Conservation (phyloP, 2,113 vertebrate genomes). For the Oryzias curvinotus region DNA sequence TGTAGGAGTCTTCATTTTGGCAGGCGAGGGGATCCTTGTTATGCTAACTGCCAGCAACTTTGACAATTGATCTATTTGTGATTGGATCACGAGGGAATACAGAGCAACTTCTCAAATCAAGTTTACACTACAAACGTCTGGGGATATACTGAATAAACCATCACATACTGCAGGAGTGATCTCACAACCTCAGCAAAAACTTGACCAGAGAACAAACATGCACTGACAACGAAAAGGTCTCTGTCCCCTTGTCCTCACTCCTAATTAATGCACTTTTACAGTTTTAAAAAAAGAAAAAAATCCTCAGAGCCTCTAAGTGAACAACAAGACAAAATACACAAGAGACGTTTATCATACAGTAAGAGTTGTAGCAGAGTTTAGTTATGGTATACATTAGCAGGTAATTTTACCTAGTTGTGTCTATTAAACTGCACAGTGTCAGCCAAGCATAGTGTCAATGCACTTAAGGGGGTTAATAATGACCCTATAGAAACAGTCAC, state of each 20-base stretch:
- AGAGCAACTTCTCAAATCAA: slow-evolving; percentile 61
- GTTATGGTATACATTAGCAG: slow-evolving; percentile 77
- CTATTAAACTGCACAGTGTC: slow-evolving; percentile 78
- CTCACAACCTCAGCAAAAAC: slow-evolving; percentile 75
- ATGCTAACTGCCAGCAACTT: slow-evolving; percentile 55
- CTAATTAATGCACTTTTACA: slow-evolving; percentile 81
- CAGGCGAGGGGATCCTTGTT: slow-evolving; percentile 56
- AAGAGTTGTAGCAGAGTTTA: slow-evolving; percentile 70
- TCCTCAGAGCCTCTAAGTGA: slow-evolving; percentile 77
- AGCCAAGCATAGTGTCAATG: slow-evolving; percentile 78
- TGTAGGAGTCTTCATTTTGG: slow-evolving; percentile 66
- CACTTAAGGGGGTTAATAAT: slow-evolving; percentile 77
- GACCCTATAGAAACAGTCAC: slow-evolving; percentile 76
- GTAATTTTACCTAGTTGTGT: slow-evolving; percentile 75
- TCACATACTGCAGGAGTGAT: slow-evolving; percentile 71
- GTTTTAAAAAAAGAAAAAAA: slow-evolving; percentile 56
- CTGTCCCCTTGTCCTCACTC: slow-evolving; percentile 68
- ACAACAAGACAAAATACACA: slow-evolving; percentile 82
- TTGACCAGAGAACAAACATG: slow-evolving; percentile 79
- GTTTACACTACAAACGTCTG: slow-evolving; percentile 68
- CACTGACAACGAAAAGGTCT: slow-evolving; percentile 77
- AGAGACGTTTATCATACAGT: slow-evolving; percentile 80
- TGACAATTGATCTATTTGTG: slow-evolving; percentile 60
- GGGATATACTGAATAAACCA: slow-evolving; percentile 74
- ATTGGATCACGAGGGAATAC: slow-evolving; percentile 69